Evolutionary conservation across 1,140 invertebrate genomes (phyloP), one percentile per base, ranked within the genome.

Genomic region (Sycobia sp.): DNA sequence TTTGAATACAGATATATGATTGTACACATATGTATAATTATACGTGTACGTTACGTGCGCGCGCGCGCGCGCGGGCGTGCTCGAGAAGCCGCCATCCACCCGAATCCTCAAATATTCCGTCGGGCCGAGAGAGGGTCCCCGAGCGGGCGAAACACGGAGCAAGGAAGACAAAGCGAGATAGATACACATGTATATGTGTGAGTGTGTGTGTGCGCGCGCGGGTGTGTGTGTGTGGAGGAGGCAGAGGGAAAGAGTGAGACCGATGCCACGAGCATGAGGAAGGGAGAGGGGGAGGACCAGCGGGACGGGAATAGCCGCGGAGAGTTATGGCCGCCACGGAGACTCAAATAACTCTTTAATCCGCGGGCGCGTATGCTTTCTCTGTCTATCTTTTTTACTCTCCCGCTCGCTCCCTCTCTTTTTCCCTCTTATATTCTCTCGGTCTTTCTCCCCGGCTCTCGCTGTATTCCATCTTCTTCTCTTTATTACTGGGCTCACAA

Each of bases 301-400:
- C 69, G 70, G 71, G 76, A 80, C 76, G 77, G 75, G 78, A 81
- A 82, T 81, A 82, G 77, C 74, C 72, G 66, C 59, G 69, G 77
- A 80, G 79, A 82, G 68, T 82, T 82, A 82, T 82, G 78, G 80
- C 79, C 71, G 78, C 75, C 76, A 77, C 77, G 66, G 77, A 71
- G 78, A 80, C 78, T 81, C 78, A 79, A 82, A 82, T 81, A 82
- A 82, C 79, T 82, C 80, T 81, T 80, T 81, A 81, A 81, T 82
- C 75, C 78, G 71, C 74, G 71, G 73, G 29, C 36, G 47, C 54
- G 54, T 57, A 41, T 57, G 57, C 27, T 50, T 59, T 38, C 46
- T 49, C 36, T 36, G 23, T 41, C 41, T 41, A 22, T 49, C 25
- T 49, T 20, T 39, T 20, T 44, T 51, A 0, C 29, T 36, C 41